These are phyloP conservation scores for Ictidomys tridecemlineatus DNA, from an alignment of 2,113 vertebrate species.

Conservation along the genomic window DNA sequence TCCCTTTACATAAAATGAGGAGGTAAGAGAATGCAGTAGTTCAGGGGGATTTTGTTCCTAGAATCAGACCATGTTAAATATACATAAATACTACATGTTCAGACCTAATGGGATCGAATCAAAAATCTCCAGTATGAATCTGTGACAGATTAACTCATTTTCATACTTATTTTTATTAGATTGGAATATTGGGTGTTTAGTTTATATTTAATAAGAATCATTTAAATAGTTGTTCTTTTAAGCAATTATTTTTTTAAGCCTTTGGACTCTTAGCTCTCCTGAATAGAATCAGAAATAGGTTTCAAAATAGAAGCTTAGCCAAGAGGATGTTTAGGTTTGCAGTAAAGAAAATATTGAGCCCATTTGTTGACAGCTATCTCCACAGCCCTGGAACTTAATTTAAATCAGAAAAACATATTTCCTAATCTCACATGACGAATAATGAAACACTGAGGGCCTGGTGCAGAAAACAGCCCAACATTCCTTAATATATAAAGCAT, in stretches of 20 bases:
- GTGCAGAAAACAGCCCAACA: slow-evolving; percentile 37
- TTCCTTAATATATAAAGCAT: background rate
- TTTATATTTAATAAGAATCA: background rate
- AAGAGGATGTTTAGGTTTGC: slow-evolving; percentile 8
- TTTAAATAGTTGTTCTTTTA: slow-evolving; percentile 15
- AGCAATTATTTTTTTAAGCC: background rate
- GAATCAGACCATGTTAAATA: background rate
- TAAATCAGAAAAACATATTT: slow-evolving; percentile 60
- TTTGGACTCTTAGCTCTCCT: background rate
- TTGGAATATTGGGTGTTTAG: background rate
- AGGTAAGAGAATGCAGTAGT: background rate
- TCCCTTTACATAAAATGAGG: background rate
- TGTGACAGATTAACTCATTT: background rate
- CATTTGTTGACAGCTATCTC: slow-evolving; percentile 31
- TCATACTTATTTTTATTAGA: slow-evolving; percentile 14
- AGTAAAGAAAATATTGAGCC: slow-evolving; percentile 23
- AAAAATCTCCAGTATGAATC: background rate
- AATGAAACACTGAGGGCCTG: slow-evolving; percentile 19
- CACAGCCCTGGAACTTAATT: slow-evolving; percentile 32
- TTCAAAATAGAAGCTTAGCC: slow-evolving; percentile 12
- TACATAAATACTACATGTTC: background rate
- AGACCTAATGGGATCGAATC: background rate
- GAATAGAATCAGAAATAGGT: slow-evolving; percentile 58
- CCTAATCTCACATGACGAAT: slow-evolving; percentile 31
- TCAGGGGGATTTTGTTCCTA: background rate